These are phyloP conservation scores for Trisateles emortualis DNA, from an alignment of 2,888 invertebrate species.

Conservation along the genomic window DNA sequence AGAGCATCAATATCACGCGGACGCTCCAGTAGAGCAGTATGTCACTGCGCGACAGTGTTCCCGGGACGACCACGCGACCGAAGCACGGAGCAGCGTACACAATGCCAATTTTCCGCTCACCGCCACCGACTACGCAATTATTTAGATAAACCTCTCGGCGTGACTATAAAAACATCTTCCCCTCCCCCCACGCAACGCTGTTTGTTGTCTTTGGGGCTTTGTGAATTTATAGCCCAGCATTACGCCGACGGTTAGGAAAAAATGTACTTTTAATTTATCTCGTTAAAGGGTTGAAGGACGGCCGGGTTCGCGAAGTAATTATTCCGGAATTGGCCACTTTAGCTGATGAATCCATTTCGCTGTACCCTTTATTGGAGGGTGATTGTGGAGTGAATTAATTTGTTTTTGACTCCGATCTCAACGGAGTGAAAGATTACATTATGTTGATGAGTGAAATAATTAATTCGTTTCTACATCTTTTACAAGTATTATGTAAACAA, in stretches of 20 bases:
- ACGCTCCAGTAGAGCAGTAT: constrained; percentile 48
- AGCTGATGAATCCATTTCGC: constrained; percentile 83
- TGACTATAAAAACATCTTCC: constrained; percentile 86
- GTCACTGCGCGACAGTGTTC: constrained; percentile 43
- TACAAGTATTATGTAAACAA: not conserved
- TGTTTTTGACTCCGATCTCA: constrained; percentile 73
- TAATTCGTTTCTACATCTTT: constrained; percentile 30
- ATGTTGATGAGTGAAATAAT: constrained; percentile 64
- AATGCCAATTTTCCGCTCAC: constrained; percentile 86
- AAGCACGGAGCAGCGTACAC: constrained; percentile 56
- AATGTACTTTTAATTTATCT: constrained; percentile 87
- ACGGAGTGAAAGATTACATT: constrained; percentile 81
- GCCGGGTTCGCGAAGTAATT: constrained; percentile 84
- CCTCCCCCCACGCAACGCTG: constrained; percentile 72
- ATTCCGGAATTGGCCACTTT: constrained; percentile 86
- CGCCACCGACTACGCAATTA: constrained; percentile 86
- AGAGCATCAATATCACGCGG: constrained; percentile 50
- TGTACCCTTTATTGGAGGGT: constrained; percentile 74
- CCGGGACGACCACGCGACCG: constrained; percentile 28
- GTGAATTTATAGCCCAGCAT: constrained; percentile 83
- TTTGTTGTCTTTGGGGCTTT: constrained; percentile 86
- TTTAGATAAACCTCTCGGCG: constrained; percentile 87
- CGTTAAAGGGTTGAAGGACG: constrained; percentile 87
- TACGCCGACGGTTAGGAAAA: constrained; percentile 84
- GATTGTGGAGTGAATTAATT: constrained; percentile 81